Conservation (phyloP, 2,888 invertebrate species). For the Ligdia adustata region DNA sequence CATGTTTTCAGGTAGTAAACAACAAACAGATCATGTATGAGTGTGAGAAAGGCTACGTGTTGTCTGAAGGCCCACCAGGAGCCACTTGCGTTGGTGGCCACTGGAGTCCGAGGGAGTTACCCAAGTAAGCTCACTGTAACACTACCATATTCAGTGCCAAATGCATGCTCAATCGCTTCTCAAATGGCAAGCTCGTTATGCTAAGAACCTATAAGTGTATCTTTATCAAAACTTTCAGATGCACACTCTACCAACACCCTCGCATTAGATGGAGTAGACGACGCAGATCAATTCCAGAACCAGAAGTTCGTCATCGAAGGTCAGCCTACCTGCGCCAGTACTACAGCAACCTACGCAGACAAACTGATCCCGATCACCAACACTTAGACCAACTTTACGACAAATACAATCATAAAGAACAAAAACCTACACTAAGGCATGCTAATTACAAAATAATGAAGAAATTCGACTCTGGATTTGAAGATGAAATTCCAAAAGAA, state of each 20-base stretch:
- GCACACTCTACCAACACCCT: constrained; percentile 94
- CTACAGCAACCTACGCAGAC: constrained; percentile 63
- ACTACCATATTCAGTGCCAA: too few species aligned
- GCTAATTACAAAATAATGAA: constrained; percentile 78
- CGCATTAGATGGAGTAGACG: constrained; percentile 91
- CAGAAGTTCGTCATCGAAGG: constrained; percentile 67
- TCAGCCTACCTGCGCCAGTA: constrained; percentile 73
- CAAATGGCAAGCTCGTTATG: too few species aligned
- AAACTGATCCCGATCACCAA: constrained; percentile 56
- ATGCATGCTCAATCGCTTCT: too few species aligned
- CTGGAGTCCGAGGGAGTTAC: constrained; percentile 95
- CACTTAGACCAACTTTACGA: constrained; percentile 66
- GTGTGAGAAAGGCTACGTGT: constrained; percentile 95
- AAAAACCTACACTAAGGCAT: constrained; percentile 73
- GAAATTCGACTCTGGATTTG: constrained; percentile 66
- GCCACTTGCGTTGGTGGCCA: constrained; percentile 97
- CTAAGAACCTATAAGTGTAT: too few species aligned
- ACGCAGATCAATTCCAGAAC: constrained; percentile 81
- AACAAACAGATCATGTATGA: constrained; percentile 98
- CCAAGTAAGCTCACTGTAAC: constrained; percentile 86
- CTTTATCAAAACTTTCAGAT: constrained; percentile 75
- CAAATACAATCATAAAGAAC: constrained; percentile 71
- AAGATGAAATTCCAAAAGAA: constrained; percentile 56
- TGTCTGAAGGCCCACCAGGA: constrained; percentile 94
- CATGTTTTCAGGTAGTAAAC: constrained; percentile 85